A percentile compares a stretch with the other conserved stretches of the same genome.
Conservation (phyloP, 2,113 vertebrate genomes). For the cat (Felis catus) region DNA sequence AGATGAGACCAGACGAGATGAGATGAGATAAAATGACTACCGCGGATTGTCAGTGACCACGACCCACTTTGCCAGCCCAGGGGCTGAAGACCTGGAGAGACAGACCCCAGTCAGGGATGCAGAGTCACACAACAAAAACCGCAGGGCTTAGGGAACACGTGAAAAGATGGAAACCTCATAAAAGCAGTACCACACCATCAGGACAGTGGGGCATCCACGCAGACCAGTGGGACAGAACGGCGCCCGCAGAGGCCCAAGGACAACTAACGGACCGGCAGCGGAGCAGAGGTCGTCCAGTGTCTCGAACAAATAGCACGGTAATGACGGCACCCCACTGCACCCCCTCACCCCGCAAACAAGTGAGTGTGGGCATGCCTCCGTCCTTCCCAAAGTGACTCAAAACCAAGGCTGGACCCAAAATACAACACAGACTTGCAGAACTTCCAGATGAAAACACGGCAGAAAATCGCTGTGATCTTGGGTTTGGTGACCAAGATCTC, state of each 20-base stretch:
- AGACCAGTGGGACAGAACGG: not conserved
- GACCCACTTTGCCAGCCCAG: not conserved
- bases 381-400: not conserved
- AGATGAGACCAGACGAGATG: no score
- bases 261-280: accelerated
- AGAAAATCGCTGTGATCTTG: not conserved
- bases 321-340: no score
- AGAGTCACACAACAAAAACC: not conserved
- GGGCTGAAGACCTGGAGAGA: not conserved
- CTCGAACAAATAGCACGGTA: not conserved
- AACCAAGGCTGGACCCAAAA: not conserved
- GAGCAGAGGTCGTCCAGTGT: not conserved
- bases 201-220: not conserved
- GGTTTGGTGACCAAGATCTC: not conserved
- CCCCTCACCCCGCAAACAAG: not conserved
- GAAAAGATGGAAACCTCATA: not conserved
- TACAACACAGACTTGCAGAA: not conserved
- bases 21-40: not conserved
- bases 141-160: not conserved
- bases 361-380: not conserved
- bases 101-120: not conserved
- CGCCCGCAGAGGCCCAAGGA: not conserved
- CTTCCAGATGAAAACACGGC: not conserved
- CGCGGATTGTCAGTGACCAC: not conserved
- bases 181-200: not conserved